phyloP scores from a whole-genome alignment of 2,113 vertebrate genomes.

The Clarias magur region DNA sequence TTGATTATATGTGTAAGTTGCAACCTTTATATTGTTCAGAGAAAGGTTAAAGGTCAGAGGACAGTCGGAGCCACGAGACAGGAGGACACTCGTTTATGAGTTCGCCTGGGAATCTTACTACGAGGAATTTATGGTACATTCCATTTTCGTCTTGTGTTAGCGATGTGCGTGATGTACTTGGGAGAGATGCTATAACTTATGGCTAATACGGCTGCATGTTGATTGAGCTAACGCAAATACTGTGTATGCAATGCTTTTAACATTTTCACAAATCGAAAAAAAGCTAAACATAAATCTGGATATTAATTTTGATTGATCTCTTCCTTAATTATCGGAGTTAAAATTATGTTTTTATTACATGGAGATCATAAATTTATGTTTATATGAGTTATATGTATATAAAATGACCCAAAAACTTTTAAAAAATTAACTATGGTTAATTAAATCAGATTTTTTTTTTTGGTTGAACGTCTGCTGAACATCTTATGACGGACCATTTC shows the following conservation, averaged over 20 bases:
- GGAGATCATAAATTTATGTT: too few species aligned
- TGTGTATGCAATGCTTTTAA: not conserved
- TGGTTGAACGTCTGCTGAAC: not conserved
- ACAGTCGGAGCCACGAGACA: constrained; percentile 7
- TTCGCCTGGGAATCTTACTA: constrained; percentile 17
- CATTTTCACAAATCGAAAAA: too few species aligned
- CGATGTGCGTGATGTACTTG: not conserved
- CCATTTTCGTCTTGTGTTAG: not conserved
- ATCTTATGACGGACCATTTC: not conserved
- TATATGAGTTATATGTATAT: too few species aligned
- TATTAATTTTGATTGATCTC: too few species aligned
- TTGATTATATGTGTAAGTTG: constrained; percentile 52
- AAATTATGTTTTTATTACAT: too few species aligned
- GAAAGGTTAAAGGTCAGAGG: constrained; percentile 56
- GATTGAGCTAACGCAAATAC: too few species aligned
- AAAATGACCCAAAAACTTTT: too few species aligned
- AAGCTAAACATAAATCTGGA: too few species aligned
- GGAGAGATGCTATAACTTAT: too few species aligned
- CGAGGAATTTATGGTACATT: not conserved
- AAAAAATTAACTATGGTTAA: too few species aligned
- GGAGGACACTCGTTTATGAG: constrained; percentile 12
- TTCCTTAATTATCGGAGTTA: too few species aligned
- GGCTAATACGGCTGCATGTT: not conserved
- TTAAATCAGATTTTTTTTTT: not conserved
- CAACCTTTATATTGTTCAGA: constrained; percentile 65